These are phyloP conservation scores for Sapajus apella DNA, from an alignment of 2,113 vertebrate genomes.

Conservation along the genomic window DNA sequence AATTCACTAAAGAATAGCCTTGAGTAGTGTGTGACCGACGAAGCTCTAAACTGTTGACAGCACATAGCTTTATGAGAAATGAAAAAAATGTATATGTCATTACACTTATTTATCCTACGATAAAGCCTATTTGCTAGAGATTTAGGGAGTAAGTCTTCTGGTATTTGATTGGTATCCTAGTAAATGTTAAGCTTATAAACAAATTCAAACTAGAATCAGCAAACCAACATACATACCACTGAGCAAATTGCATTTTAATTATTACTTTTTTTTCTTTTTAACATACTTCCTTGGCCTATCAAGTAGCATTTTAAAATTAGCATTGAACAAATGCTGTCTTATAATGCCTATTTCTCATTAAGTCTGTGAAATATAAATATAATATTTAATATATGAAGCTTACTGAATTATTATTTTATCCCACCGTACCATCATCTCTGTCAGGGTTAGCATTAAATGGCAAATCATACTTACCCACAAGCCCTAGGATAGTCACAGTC, in stretches of 20 bases:
- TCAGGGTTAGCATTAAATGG: not conserved
- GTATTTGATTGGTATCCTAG: not conserved
- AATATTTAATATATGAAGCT: not conserved
- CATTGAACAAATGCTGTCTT: not conserved
- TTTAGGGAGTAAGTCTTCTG: not conserved
- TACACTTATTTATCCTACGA: not conserved
- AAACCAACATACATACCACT: not conserved
- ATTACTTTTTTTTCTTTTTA: no score
- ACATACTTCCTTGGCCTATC: not conserved
- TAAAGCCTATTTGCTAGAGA: not conserved
- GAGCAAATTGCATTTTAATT: not conserved
- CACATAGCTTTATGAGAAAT: not conserved
- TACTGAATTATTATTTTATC: conserved; percentile 33
- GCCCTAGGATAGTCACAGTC: not conserved
- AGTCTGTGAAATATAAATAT: not conserved
- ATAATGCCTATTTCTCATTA: not conserved
- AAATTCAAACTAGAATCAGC: conserved; percentile 22
- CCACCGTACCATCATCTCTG: not conserved
- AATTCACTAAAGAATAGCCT: not conserved
- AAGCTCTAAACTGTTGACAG: not conserved
- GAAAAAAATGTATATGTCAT: not conserved
- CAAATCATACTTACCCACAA: not conserved
- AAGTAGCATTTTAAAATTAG: conserved; percentile 18
- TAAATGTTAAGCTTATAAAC: conserved; percentile 17
- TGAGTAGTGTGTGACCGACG: not conserved